A percentile compares a stretch with the other conserved stretches of the same genome.
These are phyloP conservation scores for Dryococelus australis DNA, from an alignment of 2,888 invertebrate genomes.

Conservation along the genomic window DNA sequence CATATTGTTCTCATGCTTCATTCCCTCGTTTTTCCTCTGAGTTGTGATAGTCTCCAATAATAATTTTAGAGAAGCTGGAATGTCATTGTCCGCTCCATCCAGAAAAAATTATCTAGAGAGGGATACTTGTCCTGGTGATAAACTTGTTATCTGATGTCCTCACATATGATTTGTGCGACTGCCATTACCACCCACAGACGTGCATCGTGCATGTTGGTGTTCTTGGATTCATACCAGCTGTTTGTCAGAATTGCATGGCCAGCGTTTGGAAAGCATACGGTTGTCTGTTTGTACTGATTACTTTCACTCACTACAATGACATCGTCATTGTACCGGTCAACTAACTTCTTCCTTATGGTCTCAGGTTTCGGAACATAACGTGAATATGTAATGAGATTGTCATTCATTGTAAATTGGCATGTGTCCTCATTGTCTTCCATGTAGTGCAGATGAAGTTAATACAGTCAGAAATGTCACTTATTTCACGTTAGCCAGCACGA, in stretches of 20 bases:
- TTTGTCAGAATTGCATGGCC: background rate
- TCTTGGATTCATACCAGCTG: background rate
- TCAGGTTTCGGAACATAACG: too few species aligned
- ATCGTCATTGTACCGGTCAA: background rate
- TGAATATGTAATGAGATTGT: too few species aligned
- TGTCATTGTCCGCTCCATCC: background rate
- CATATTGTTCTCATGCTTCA: background rate
- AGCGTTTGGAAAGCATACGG: background rate
- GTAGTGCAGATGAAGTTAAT: background rate
- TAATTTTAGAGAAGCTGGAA: background rate
- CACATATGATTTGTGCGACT: too few species aligned
- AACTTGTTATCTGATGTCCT: constrained; percentile 11
- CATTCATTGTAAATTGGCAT: too few species aligned
- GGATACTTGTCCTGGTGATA: too few species aligned
- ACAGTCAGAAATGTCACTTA: background rate
- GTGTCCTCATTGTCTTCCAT: too few species aligned
- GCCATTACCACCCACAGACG: background rate
- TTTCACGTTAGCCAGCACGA: background rate
- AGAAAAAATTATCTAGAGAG: background rate
- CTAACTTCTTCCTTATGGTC: too few species aligned
- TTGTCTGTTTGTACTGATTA: constrained; percentile 13
- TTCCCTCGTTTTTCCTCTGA: background rate
- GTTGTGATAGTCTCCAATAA: background rate
- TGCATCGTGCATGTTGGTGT: background rate
- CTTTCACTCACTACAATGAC: background rate